Evolutionary conservation across 2,888 invertebrate species (phyloP).

Genomic region (Erebia aethiops): DNA sequence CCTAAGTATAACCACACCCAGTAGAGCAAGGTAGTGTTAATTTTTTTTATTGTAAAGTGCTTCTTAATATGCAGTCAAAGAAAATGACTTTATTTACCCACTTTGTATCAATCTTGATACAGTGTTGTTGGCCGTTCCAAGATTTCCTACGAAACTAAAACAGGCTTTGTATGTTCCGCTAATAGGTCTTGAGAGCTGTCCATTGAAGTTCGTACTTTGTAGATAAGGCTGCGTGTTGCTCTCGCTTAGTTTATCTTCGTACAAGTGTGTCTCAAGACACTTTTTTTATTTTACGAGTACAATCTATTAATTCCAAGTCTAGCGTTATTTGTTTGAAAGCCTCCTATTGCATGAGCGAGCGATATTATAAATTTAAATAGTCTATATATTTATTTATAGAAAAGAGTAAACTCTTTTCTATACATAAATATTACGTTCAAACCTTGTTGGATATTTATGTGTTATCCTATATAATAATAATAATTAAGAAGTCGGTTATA

Average conservation of each 20-base stretch:
- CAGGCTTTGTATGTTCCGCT: constrained; percentile 17
- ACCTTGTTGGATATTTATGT: no score
- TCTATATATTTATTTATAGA: no score
- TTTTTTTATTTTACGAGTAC: neutral
- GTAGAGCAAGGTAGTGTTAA: no score
- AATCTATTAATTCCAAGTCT: neutral
- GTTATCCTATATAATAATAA: no score
- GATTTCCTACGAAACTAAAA: constrained; percentile 16
- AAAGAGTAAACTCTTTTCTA: no score
- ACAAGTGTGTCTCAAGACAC: neutral
- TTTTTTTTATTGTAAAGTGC: no score
- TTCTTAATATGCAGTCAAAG: neutral
- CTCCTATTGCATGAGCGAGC: no score
- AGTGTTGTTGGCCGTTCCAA: neutral
- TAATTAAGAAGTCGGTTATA: no score
- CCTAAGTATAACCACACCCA: no score
- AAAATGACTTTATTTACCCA: neutral
- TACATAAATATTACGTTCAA: no score
- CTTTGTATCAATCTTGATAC: constrained; percentile 1
- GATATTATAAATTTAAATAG: no score
- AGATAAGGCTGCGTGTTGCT: constrained; percentile 18
- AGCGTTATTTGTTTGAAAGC: neutral
- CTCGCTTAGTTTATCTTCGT: constrained; percentile 14
- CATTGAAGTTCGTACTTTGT: constrained; percentile 21
- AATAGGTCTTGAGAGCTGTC: constrained; percentile 22